These are phyloP conservation scores for Cladopsammia gracilis DNA, from an alignment of 64 coral and sea anemone genomes.

Conservation along the genomic window DNA sequence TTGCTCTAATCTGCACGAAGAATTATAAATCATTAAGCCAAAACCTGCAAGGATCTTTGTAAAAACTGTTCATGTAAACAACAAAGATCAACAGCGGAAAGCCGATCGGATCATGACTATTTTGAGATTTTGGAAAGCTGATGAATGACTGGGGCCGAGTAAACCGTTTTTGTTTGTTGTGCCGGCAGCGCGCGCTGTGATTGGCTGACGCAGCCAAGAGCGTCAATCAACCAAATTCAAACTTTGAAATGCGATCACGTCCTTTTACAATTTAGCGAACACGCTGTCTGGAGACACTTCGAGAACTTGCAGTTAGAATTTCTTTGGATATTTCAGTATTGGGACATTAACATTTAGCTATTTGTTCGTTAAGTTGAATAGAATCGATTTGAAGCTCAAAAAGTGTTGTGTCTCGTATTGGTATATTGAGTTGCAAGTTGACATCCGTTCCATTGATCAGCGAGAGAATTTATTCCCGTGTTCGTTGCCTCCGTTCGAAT, in stretches of 20 bases:
- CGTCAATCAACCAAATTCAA: conserved; percentile 89
- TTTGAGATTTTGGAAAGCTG: background rate
- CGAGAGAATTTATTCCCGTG: background rate
- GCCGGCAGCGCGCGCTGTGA: background rate
- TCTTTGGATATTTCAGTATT: too few relatives aligned
- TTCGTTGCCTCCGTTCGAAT: background rate
- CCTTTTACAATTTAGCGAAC: background rate
- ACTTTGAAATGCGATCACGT: conserved; percentile 62
- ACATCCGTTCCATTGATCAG: background rate
- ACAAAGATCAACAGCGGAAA: too few relatives aligned
- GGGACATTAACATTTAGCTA: background rate
- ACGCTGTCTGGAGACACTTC: background rate
- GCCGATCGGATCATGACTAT: too few relatives aligned
- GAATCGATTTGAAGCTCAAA: background rate
- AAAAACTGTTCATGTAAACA: too few relatives aligned
- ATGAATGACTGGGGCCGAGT: background rate
- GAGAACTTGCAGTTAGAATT: too few relatives aligned
- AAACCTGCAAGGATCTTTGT: too few relatives aligned
- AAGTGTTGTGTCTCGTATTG: background rate
- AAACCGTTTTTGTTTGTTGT: background rate
- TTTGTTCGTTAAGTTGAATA: background rate
- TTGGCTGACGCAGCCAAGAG: conserved; percentile 27
- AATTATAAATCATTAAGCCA: too few relatives aligned
- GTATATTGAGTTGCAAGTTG: background rate
- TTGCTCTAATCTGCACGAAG: too few relatives aligned